Percentiles rank a stretch among this genome's conserved stretches.
phyloP scores from a whole-genome alignment of 2,888 invertebrate genomes.

The Julus scandinavius region DNA sequence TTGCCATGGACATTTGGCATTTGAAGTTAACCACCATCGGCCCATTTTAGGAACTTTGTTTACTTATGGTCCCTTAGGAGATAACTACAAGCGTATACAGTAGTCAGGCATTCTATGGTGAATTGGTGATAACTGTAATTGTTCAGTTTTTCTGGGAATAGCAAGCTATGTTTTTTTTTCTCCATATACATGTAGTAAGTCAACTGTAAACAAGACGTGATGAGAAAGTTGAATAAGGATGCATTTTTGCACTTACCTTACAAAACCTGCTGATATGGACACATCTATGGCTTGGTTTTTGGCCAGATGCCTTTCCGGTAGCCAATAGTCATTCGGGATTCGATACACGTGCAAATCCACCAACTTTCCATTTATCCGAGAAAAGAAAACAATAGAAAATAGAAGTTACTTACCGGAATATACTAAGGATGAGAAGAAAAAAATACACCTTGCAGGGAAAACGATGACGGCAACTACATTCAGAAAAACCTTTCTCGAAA shows the following conservation, averaged over 20 bases:
- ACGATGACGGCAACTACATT: neutral
- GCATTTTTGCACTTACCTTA: conserved; percentile 64
- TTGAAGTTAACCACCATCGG: too few relatives aligned
- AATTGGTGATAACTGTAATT: neutral
- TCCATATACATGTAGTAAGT: neutral
- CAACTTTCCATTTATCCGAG: conserved; percentile 64
- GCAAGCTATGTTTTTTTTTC: neutral
- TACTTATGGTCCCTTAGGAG: too few relatives aligned
- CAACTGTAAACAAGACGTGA: conserved; percentile 20
- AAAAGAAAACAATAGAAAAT: conserved; percentile 22
- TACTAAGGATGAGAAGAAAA: neutral
- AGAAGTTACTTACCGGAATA: neutral
- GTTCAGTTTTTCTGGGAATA: neutral
- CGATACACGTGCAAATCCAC: conserved; percentile 69
- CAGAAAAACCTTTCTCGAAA: neutral
- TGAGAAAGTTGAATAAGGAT: conserved; percentile 4
- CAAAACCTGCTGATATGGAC: conserved; percentile 69
- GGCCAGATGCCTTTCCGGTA: conserved; percentile 67
- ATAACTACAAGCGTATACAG: neutral
- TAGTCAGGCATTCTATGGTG: neutral
- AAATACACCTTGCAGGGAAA: neutral
- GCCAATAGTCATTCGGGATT: conserved; percentile 68
- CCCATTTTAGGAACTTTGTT: too few relatives aligned
- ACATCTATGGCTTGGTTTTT: conserved; percentile 68
- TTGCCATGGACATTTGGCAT: too few relatives aligned